phyloP scores from a whole-genome alignment of 1,140 invertebrate species.

The Pteromalus puparum region DNA sequence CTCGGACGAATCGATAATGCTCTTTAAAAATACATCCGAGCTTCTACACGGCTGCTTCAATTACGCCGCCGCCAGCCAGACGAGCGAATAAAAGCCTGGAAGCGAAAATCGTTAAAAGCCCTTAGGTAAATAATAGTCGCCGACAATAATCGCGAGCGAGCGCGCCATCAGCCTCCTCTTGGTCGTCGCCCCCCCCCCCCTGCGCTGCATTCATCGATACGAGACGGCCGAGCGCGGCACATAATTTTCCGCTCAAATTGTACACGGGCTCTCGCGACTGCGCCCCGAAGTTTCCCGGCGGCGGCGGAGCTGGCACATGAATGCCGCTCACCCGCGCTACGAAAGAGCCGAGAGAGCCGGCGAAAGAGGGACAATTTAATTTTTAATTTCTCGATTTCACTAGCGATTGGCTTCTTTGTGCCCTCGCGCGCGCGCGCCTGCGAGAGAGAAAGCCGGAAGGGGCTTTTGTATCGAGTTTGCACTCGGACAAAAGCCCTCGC shows the following conservation, averaged over 20 bases:
- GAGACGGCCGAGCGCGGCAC: background rate
- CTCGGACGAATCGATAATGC: background rate
- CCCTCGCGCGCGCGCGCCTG: background rate
- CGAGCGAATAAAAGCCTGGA: background rate
- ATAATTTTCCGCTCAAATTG: constrained; percentile 38
- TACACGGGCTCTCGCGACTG: background rate
- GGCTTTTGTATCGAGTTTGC: constrained; percentile 51
- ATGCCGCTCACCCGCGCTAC: background rate
- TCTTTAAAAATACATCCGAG: background rate
- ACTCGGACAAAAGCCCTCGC: constrained; percentile 41
- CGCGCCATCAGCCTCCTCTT: background rate
- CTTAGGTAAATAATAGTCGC: background rate
- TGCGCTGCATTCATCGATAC: background rate
- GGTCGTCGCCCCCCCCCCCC: no score
- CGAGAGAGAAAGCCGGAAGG: constrained; percentile 13
- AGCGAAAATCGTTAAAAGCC: constrained; percentile 6
- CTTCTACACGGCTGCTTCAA: background rate
- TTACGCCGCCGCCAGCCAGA: background rate
- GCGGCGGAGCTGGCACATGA: background rate
- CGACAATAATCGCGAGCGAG: background rate
- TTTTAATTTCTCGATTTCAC: constrained; percentile 55
- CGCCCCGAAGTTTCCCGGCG: constrained; percentile 19
- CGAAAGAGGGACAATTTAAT: constrained; percentile 41
- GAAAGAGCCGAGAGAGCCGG: constrained; percentile 10
- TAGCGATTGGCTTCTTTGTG: constrained; percentile 51